Base-by-base conservation (phyloP, 2,113 vertebrate species). In the Paramormyrops kingsleyae region DNA sequence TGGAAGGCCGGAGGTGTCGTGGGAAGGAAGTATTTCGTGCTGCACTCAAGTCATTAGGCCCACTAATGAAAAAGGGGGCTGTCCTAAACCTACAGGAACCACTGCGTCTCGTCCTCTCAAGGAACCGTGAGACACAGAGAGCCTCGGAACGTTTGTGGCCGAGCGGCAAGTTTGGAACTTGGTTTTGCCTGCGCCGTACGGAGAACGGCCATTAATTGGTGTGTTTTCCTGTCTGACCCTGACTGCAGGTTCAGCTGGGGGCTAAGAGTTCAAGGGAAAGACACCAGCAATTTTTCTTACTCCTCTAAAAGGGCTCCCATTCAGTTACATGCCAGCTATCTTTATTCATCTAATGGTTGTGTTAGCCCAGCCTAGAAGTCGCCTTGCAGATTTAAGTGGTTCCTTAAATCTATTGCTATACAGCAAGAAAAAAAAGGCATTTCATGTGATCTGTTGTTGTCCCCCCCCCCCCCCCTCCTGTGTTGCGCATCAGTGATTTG, bases 191-290 rank as follows among this genome's bases (percentile, higher is more conserved):
- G 44, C 3, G 15, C 44, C 15, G 59, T 90, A 90, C 84, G 90
- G 90, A 92, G 90, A 47, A 90, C 88, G 88, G 86, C 17, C 91
- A 74, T 92, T 88, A 90, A 92, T 90, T 91, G 94, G 92, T 91
- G 91, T 91, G 93, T 94, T 93, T 94, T 90, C 88, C 88, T 83
- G 89, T 91, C 80, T 94, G 94, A 94, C 94, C 94, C 86, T 66
- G 88, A 39, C 89, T 91, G 80, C 90, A 92, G 93, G 95, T 95
- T 95, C 95, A 95, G 47, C 91, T 90, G 85, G 94, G 91, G 95
- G 95, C 92, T 93, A 91, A 80, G 87, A 94, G 93, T 95, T 93
- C 93, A 92, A 94, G 94, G 92, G 92, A 95, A 87, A 91, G 88
- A 92, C 90, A 93, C 80, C 85, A 92, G 91, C 91, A 87, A 93